These are phyloP conservation scores for Scaptomyza graminum DNA, from an alignment of 1,140 invertebrate genomes.

Conservation along the genomic window DNA sequence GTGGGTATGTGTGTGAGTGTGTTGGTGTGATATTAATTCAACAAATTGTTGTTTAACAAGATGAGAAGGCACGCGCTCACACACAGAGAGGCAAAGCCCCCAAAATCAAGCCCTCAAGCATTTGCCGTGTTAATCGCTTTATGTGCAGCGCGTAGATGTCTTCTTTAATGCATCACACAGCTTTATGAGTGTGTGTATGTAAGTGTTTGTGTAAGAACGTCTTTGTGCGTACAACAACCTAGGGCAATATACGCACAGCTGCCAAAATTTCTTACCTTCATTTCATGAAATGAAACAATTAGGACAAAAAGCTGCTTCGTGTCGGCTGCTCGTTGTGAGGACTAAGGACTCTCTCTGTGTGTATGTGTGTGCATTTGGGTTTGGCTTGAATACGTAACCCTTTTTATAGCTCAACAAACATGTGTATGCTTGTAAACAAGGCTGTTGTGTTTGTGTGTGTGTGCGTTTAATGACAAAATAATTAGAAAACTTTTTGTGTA, in stretches of 20 bases:
- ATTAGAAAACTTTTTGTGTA: slow-evolving; percentile 83
- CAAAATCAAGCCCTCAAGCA: slow-evolving; percentile 40
- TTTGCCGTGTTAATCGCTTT: slow-evolving; percentile 76
- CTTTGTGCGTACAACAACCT: slow-evolving; percentile 57
- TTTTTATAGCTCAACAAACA: slow-evolving; percentile 79
- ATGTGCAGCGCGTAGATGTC: slow-evolving; percentile 75
- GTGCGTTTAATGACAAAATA: slow-evolving; percentile 81
- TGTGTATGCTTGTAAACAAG: slow-evolving; percentile 79
- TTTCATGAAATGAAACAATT: slow-evolving; percentile 82
- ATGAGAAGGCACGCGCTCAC: slow-evolving; percentile 33
- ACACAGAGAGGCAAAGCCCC: slow-evolving; percentile 53
- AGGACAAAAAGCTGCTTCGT: slow-evolving; percentile 79
- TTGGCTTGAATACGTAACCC: slow-evolving; percentile 76
- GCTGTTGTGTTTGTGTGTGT: slow-evolving; percentile 29
- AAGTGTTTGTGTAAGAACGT: slow-evolving; percentile 22
- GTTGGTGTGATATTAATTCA: slow-evolving; percentile 73
- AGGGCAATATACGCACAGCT: slow-evolving; percentile 80
- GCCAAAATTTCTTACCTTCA: slow-evolving; percentile 81
- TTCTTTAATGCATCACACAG: slow-evolving; percentile 71
- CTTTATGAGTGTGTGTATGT: slow-evolving; percentile 28
- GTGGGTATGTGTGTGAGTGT: slow-evolving; percentile 21
- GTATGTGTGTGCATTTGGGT: slow-evolving; percentile 32
- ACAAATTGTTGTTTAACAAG: slow-evolving; percentile 81
- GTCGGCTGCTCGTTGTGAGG: slow-evolving; percentile 43
- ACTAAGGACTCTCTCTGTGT: slow-evolving; percentile 50